Percentiles rank a stretch among this genome's conserved stretches.
These are phyloP conservation scores for Mugil cephalus DNA, from an alignment of 2,113 vertebrate species.

Conservation along the genomic window DNA sequence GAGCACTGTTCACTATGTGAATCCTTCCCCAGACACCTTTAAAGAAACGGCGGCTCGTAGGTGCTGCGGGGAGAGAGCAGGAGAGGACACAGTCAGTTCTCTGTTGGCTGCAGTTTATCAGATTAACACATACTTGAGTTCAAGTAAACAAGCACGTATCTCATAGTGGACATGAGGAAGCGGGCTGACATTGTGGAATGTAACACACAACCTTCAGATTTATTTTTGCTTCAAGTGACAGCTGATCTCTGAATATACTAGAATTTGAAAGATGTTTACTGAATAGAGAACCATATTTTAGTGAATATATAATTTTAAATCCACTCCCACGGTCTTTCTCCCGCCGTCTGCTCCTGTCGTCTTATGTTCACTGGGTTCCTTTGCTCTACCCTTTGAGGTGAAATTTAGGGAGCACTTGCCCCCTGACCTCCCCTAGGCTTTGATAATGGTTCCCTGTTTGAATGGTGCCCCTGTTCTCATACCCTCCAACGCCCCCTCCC, in stretches of 20 bases:
- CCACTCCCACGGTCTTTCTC: conserved; percentile 34
- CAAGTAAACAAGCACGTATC: conserved; percentile 39
- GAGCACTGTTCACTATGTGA: conserved; percentile 43
- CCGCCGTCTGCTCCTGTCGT: conserved; percentile 22
- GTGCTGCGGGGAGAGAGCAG: conserved; percentile 22
- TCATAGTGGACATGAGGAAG: conserved; percentile 18
- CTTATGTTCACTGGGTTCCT: conserved; percentile 47
- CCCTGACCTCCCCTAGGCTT: conserved; percentile 57
- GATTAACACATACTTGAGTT: conserved; percentile 56
- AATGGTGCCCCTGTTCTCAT: conserved; percentile 55
- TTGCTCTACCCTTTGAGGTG: conserved; percentile 45
- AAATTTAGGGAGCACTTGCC: conserved; percentile 61
- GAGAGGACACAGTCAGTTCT: conserved; percentile 48
- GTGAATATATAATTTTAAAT: too few relatives aligned
- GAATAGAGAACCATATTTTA: too few relatives aligned
- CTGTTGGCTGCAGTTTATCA: conserved; percentile 61
- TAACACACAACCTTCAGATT: neutral
- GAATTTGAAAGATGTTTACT: too few relatives aligned
- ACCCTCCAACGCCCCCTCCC: conserved; percentile 16
- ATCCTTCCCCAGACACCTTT: conserved; percentile 32
- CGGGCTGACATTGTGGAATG: conserved; percentile 1
- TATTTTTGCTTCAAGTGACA: neutral
- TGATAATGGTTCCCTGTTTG: conserved; percentile 46
- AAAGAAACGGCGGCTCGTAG: conserved; percentile 54
- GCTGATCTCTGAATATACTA: too few relatives aligned